Evolutionary conservation across 2,888 invertebrate species (phyloP).

Genomic region (Homarus gammarus): DNA sequence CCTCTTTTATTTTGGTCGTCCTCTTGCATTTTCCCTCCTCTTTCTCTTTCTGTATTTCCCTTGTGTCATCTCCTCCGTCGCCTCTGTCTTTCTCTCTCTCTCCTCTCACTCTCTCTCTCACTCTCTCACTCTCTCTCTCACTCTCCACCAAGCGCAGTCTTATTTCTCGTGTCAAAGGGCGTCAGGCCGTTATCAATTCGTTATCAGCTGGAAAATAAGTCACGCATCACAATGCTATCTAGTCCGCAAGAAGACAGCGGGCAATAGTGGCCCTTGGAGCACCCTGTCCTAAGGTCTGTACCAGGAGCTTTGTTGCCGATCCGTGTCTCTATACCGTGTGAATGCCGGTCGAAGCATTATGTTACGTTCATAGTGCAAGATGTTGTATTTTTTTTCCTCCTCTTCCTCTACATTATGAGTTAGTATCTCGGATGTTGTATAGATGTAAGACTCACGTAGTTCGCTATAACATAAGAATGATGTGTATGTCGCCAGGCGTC

Average conservation of each 20-base stretch:
- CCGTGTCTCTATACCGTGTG: constrained; percentile 28
- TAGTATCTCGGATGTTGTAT: background rate
- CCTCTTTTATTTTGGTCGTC: background rate
- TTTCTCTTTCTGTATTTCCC: background rate
- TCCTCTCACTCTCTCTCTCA: constrained; percentile 1
- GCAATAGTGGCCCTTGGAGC: constrained; percentile 16
- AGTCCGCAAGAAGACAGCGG: constrained; percentile 33
- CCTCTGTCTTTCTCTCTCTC: background rate
- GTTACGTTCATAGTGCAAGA: constrained; percentile 32
- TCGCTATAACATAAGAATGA: background rate
- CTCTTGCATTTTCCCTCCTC: background rate
- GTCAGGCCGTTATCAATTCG: constrained; percentile 52
- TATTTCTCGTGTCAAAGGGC: constrained; percentile 42
- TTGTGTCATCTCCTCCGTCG: background rate
- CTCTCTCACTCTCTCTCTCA: constrained; percentile 13
- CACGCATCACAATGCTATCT: constrained; percentile 52
- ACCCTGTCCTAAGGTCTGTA: constrained; percentile 16
- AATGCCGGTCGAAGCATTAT: constrained; percentile 35
- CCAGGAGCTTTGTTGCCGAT: constrained; percentile 40
- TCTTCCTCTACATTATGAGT: constrained; percentile 3
- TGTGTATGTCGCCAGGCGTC: background rate
- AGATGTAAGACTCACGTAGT: background rate
- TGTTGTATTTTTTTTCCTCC: background rate
- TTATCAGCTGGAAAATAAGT: constrained; percentile 56
- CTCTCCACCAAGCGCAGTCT: constrained; percentile 25